Evolutionary conservation across 2,888 invertebrate genomes (phyloP).

Genomic region (Ochropleura leucogaster): DNA sequence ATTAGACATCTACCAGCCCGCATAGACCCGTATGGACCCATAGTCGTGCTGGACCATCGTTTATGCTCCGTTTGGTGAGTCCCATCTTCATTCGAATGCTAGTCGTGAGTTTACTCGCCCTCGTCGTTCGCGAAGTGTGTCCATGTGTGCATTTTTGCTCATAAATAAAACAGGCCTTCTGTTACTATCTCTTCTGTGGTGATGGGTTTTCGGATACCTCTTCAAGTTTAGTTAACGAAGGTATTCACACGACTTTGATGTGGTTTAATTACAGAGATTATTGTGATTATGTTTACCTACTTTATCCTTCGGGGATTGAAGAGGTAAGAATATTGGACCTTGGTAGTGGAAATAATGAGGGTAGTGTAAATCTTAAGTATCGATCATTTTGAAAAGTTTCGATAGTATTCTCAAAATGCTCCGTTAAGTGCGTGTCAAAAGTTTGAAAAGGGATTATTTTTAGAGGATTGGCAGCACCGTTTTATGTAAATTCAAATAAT

Average conservation of each 20-base stretch:
- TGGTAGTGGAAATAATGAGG: neutral
- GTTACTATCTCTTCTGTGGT: neutral
- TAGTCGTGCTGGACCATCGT: too few species aligned
- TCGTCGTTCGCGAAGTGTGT: neutral
- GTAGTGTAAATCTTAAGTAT: neutral
- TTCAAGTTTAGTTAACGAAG: constrained; percentile 3
- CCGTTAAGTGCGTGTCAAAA: too few species aligned
- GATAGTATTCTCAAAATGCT: neutral
- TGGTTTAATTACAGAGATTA: constrained; percentile 21
- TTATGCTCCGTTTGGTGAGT: neutral
- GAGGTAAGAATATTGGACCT: neutral
- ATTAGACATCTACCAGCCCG: neutral
- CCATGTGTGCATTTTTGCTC: neutral
- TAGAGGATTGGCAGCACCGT: neutral
- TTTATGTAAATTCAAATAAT: neutral
- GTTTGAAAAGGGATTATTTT: neutral
- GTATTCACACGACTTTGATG: constrained; percentile 31
- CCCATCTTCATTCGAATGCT: neutral
- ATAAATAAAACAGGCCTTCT: neutral
- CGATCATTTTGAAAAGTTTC: neutral
- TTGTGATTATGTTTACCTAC: constrained; percentile 19
- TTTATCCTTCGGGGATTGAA: neutral
- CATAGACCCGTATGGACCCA: neutral
- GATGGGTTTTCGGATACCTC: constrained; percentile 10
- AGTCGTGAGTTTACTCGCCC: neutral